These are phyloP conservation scores for Berghia stephanieae DNA, from an alignment of 1,140 invertebrate genomes.

Conservation along the genomic window DNA sequence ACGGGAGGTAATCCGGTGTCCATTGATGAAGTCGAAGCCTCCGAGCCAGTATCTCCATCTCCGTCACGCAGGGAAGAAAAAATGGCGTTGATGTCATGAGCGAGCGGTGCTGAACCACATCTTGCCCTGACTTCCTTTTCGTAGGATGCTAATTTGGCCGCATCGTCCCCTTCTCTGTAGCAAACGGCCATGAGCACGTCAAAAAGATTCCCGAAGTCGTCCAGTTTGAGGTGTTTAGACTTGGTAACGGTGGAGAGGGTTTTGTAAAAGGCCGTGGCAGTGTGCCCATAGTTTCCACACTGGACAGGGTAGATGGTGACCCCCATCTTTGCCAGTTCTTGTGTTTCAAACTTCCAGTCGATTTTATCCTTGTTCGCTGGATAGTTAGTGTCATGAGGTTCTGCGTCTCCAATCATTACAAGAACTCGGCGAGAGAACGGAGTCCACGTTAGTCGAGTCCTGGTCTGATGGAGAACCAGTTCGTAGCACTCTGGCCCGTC, in stretches of 20 bases:
- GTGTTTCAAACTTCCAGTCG: constrained; percentile 55
- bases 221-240: constrained; percentile 36
- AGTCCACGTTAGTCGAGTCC: constrained; percentile 50
- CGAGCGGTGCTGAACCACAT: background rate
- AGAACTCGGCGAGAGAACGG: constrained; percentile 48
- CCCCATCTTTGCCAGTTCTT: constrained; percentile 32
- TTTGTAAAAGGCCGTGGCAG: constrained; percentile 31
- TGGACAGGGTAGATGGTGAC: constrained; percentile 47
- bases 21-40: background rate
- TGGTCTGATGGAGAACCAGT: constrained; percentile 45
- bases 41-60: constrained; percentile 32
- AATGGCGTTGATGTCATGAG: constrained; percentile 23
- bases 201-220: constrained; percentile 40
- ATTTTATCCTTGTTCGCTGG: constrained; percentile 47
- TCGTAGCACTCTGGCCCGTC: constrained; percentile 58
- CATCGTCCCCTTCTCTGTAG: constrained; percentile 35
- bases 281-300: background rate
- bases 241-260: constrained; percentile 36
- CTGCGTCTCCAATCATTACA: constrained; percentile 60
- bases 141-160: constrained; percentile 18
- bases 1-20: background rate
- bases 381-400: constrained; percentile 53
- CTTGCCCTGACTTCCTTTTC: constrained; percentile 31
- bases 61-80: constrained; percentile 37
- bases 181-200: constrained; percentile 49